Percentiles rank a stretch among this genome's conserved stretches.
These are phyloP conservation scores for Onchidella celtica DNA, from an alignment of 2,888 invertebrate genomes.

Conservation along the genomic window DNA sequence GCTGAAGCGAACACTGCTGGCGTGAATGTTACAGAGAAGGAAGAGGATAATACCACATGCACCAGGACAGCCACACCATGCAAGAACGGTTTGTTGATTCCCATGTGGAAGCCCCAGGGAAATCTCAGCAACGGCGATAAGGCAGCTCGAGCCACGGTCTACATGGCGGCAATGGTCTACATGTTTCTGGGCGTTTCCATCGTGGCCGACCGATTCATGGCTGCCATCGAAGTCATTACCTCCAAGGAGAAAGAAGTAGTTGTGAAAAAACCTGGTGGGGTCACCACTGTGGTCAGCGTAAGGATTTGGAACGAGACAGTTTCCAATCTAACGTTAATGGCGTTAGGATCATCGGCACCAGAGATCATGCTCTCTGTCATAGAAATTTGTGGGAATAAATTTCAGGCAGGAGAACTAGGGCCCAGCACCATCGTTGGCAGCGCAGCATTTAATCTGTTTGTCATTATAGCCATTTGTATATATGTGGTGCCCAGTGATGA, in stretches of 20 bases:
- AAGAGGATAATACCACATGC: conserved; percentile 53
- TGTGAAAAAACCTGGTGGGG: conserved; percentile 93
- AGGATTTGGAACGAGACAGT: conserved; percentile 99
- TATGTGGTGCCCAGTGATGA: conserved; percentile 94
- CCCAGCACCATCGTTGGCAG: conserved; percentile 99
- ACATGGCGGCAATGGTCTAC: conserved; percentile 93
- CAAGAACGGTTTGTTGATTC: conserved; percentile 91
- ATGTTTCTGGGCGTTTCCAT: conserved; percentile 99
- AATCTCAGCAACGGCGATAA: conserved; percentile 84
- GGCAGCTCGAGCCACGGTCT: conserved; percentile 92
- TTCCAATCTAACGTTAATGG: conserved; percentile 99
- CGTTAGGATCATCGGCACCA: conserved; percentile 98
- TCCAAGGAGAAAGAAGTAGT: conserved; percentile 97
- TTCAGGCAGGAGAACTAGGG: conserved; percentile 97
- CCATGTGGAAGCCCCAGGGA: conserved; percentile 92
- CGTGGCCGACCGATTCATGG: conserved; percentile 99
- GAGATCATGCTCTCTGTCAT: conserved; percentile 98
- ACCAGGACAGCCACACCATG: conserved; percentile 82
- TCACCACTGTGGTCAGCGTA: conserved; percentile 92
- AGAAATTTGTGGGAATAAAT: conserved; percentile 93
- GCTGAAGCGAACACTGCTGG: neutral
- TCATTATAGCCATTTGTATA: conserved; percentile 97
- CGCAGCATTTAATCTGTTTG: conserved; percentile 98
- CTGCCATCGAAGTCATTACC: conserved; percentile 99
- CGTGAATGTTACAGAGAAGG: neutral